Evolutionary conservation across 2,888 invertebrate genomes (phyloP).

Genomic region (Tipula lateralis): DNA sequence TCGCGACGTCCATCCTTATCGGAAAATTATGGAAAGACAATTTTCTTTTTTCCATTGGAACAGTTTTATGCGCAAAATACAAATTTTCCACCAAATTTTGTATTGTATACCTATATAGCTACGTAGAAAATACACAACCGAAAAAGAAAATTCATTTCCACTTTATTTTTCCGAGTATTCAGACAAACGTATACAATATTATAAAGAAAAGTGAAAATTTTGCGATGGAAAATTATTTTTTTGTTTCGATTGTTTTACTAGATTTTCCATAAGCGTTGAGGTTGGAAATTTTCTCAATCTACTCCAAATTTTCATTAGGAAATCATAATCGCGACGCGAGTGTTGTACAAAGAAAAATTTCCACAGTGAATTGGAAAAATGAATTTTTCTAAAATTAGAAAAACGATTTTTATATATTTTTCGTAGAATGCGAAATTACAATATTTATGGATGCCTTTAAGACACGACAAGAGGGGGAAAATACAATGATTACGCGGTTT

Average conservation of each 20-base stretch:
- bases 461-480: not conserved
- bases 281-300: not conserved
- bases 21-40: conserved; percentile 26
- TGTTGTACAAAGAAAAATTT: not conserved
- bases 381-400: not conserved
- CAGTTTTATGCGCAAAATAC: not conserved
- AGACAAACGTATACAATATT: not conserved
- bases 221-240: not conserved
- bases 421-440: not conserved
- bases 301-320: not conserved
- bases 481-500: not conserved
- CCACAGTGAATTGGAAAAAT: not conserved
- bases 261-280: not conserved
- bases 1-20: conserved; percentile 36
- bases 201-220: not conserved
- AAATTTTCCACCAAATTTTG: not conserved
- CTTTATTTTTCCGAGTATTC: not conserved
- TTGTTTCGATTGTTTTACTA: too few species aligned
- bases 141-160: not conserved
- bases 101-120: not conserved
- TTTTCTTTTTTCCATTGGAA: not conserved
- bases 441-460: too few species aligned
- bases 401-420: not conserved
- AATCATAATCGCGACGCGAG: not conserved
- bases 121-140: not conserved